A percentile compares a stretch with the other conserved stretches of the same genome.
Conservation (phyloP, 2,113 vertebrate species). For the Neogale vison region DNA sequence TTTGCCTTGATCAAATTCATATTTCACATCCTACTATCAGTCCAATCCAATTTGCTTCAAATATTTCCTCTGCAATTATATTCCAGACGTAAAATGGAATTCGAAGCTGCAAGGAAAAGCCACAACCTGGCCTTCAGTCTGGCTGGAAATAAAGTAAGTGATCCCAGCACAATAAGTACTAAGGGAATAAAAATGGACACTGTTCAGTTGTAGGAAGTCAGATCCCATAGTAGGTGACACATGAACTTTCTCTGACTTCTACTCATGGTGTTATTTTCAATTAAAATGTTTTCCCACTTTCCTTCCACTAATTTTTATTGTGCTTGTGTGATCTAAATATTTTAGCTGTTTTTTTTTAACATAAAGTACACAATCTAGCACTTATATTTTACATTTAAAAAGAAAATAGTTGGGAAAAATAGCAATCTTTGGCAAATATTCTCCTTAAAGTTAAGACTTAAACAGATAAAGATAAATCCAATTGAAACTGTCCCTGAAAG, state of each 20-base stretch:
- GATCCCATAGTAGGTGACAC: neutral
- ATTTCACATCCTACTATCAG: neutral
- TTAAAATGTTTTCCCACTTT: neutral
- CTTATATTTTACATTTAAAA: neutral
- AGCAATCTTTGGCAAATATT: neutral
- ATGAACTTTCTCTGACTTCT: neutral
- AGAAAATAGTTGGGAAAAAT: neutral
- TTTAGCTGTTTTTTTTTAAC: neutral
- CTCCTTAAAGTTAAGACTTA: neutral
- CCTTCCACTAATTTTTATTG: neutral
- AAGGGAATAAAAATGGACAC: neutral
- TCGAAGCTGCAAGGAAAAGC: neutral
- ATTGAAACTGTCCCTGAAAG: neutral
- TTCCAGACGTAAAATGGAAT: neutral
- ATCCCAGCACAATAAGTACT: neutral
- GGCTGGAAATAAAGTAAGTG: neutral
- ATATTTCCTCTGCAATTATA: neutral
- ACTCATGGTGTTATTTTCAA: neutral
- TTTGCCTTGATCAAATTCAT: neutral
- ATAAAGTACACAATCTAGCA: neutral
- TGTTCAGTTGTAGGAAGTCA: neutral
- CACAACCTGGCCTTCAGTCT: neutral
- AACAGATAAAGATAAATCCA: neutral
- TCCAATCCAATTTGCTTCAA: neutral
- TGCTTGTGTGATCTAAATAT: neutral